phyloP scores from a whole-genome alignment of 2,888 invertebrate species.

The Adineta ricciae region DNA sequence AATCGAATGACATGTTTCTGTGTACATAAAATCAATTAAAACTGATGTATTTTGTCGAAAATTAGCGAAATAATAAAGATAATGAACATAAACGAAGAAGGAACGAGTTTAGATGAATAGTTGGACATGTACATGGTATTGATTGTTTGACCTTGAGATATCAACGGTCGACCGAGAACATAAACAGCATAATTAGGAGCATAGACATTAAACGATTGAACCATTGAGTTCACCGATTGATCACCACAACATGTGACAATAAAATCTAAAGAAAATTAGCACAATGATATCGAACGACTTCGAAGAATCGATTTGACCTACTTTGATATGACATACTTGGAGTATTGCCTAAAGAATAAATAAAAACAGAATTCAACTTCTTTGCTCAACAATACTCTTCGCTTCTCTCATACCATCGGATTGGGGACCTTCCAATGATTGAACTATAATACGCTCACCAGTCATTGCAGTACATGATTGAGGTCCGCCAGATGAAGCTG shows the following conservation, averaged over 20 bases:
- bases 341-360: background rate
- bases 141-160: constrained; percentile 14
- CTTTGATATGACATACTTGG: constrained; percentile 19
- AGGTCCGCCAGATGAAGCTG: background rate
- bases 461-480: background rate
- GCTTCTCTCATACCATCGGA: background rate
- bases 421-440: background rate
- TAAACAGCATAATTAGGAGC: constrained; percentile 1
- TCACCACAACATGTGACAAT: constrained; percentile 13
- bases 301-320: background rate
- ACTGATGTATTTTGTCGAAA: background rate
- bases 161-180: background rate
- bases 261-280: background rate
- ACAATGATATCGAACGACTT: background rate
- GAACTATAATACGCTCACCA: background rate
- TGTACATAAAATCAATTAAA: background rate
- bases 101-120: background rate
- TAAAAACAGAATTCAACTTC: too few relatives aligned
- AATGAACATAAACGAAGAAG: background rate
- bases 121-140: background rate
- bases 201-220: constrained; percentile 6
- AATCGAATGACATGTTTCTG: background rate
- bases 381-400: background rate
- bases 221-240: background rate
- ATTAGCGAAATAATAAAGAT: background rate